A percentile compares a stretch with the other conserved stretches of the same genome.
These are phyloP conservation scores for Sarotherodon lohbergeri DNA, from an alignment of 2,113 vertebrate species.

Conservation along the genomic window DNA sequence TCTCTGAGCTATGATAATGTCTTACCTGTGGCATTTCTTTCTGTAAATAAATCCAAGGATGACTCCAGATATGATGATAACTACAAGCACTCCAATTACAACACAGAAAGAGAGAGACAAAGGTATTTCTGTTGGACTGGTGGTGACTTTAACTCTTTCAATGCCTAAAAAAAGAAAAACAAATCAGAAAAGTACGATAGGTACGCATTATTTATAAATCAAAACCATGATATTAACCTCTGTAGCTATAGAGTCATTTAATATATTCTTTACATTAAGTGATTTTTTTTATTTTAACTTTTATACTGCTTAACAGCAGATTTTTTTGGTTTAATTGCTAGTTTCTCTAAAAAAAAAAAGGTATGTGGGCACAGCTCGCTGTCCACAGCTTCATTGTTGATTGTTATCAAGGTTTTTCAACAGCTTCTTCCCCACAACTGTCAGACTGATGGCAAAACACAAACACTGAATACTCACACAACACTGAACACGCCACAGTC, in stretches of 20 bases:
- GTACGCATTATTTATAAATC: fast-evolving
- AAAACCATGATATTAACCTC: not conserved
- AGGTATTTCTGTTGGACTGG: fast-evolving
- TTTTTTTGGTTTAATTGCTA: not conserved
- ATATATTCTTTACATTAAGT: not conserved
- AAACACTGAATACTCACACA: too few relatives aligned
- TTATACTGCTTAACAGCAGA: not conserved
- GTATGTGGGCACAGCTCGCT: not conserved
- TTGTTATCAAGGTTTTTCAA: not conserved
- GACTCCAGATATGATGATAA: not conserved
- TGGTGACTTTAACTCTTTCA: not conserved
- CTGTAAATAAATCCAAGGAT: fast-evolving
- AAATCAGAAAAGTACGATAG: fast-evolving
- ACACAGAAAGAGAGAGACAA: fast-evolving
- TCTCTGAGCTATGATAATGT: not conserved
- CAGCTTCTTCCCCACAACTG: too few relatives aligned
- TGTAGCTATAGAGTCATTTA: fast-evolving
- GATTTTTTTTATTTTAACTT: not conserved
- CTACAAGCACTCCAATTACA: not conserved
- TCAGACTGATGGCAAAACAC: too few relatives aligned
- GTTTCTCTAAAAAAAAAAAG: not conserved
- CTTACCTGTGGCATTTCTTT: not conserved
- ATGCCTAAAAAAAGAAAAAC: not conserved
- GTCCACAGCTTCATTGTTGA: not conserved
- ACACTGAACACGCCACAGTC: too few relatives aligned